Base-by-base conservation (phyloP, 2,113 vertebrate species). In the Callospermophilus lateralis region DNA sequence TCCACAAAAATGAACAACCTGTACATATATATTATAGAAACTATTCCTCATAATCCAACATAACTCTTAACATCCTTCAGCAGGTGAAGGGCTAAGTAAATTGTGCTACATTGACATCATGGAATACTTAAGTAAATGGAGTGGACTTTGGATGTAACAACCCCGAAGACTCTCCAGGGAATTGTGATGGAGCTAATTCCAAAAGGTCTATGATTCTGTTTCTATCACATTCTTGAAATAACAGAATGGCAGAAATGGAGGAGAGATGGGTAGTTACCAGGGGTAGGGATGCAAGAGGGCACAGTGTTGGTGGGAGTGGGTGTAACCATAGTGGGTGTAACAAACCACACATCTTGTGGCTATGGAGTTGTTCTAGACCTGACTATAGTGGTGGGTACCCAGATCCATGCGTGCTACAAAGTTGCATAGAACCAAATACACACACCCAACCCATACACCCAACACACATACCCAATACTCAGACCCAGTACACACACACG, bases 81-180 rank as follows among this genome's bases (percentile, higher is more conserved):
- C 0, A 15, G 55, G 15, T 13, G 24, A 37, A 9, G 1, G 13
- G 2, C 37, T 67, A 67, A 79, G 51, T 53, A 37, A 28, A 24
- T 26, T 1, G 0, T 4, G 34, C 39, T 0, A 17, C 2, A 8
- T 9, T 8, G 22, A 61, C 3, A 65, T 15, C 42, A 10, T 0
- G 1, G 22, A 34, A 55, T 9, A 30, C 1, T 34, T 68, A 20
- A 34, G 45, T 42, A 30, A 53, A 39, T 0, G 1, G 22, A 48
- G 34, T 24, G 6, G 88, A 77, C 15, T 8, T n/a, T n/a, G 8
- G 70, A 17, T 48, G 28, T 42, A 39, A 19, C 8, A 12, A 51
- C 89, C 8, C 24, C 15, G 45, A 58, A 34, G 58, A 70, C 8
- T 45, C 45, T 73, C 79, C 26, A 94, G 30, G n/a, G 20, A 70